Evolutionary conservation across 2,888 invertebrate genomes (phyloP).

Genomic region (Macrophya annulata): DNA sequence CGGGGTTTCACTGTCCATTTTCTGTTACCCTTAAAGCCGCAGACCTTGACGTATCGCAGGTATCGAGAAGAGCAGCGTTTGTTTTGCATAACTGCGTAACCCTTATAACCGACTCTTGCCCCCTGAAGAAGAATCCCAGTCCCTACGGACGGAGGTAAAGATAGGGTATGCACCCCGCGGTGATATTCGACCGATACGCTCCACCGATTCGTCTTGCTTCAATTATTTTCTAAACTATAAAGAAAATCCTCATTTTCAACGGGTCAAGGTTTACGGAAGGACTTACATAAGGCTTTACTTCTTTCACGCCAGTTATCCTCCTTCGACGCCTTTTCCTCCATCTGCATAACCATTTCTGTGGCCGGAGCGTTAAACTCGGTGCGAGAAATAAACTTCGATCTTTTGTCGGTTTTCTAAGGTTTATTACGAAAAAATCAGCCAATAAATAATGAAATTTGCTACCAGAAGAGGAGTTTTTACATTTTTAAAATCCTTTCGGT

Average conservation of each 20-base stretch:
- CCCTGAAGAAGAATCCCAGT: conserved; percentile 13
- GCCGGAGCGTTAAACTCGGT: not conserved
- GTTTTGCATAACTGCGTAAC: conserved; percentile 75
- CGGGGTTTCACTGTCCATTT: conserved; percentile 18
- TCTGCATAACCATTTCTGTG: conserved; percentile 28
- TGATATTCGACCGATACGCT: conserved; percentile 47
- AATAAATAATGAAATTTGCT: not conserved
- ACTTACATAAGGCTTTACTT: conserved; percentile 12
- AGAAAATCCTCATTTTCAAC: not conserved
- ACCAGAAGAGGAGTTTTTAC: not conserved
- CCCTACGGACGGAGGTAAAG: conserved; percentile 42
- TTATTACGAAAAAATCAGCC: not conserved
- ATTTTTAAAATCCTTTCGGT: not conserved
- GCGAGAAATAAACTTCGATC: not conserved
- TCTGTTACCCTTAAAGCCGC: conserved; percentile 33
- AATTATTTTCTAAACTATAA: conserved; percentile 47
- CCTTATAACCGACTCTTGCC: conserved; percentile 60
- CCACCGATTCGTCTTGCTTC: conserved; percentile 56
- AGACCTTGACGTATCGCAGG: conserved; percentile 61
- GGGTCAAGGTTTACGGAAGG: conserved; percentile 53
- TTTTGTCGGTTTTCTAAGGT: not conserved
- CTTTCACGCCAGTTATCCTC: conserved; percentile 16
- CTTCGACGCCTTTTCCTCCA: not conserved
- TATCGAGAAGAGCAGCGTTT: conserved; percentile 63
- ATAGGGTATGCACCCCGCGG: conserved; percentile 50